Conservation (phyloP, 2,113 vertebrate genomes). For the Cranoglanis bouderius region DNA sequence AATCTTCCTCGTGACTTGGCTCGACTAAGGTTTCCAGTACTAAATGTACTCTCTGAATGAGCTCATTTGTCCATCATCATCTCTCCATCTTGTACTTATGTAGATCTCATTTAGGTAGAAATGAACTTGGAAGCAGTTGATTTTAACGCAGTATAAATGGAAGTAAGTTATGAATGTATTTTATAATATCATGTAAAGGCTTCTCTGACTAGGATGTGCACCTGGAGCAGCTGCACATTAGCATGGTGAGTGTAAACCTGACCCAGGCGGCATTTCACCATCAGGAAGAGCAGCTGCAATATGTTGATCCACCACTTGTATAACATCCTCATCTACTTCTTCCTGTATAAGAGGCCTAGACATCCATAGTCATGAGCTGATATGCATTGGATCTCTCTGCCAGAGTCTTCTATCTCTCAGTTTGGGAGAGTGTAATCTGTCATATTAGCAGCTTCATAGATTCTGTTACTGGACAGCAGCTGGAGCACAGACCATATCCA, state of each 20-base stretch:
- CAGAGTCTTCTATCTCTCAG: slow-evolving; percentile 74
- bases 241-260: slow-evolving; percentile 74
- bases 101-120: background rate
- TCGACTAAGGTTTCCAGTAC: background rate
- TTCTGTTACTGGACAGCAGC: slow-evolving; percentile 87
- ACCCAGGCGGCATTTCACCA: slow-evolving; percentile 73
- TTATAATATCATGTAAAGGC: background rate
- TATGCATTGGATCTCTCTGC: slow-evolving; percentile 72
- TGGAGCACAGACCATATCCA: slow-evolving; percentile 93
- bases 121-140: slow-evolving; percentile 10
- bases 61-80: background rate
- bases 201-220: slow-evolving; percentile 76
- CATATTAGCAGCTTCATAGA: slow-evolving; percentile 75
- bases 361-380: slow-evolving; percentile 60
- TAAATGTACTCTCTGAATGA: background rate
- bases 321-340: slow-evolving; percentile 80
- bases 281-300: slow-evolving; percentile 79
- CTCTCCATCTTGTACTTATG: background rate
- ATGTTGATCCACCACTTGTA: slow-evolving; percentile 74
- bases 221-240: slow-evolving; percentile 77
- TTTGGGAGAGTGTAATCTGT: slow-evolving; percentile 75
- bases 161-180: background rate
- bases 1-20: background rate
- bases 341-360: slow-evolving; percentile 70
- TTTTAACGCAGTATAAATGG: background rate